These are phyloP conservation scores for Stenurella melanura DNA, from an alignment of 2,888 invertebrate species.

Conservation along the genomic window DNA sequence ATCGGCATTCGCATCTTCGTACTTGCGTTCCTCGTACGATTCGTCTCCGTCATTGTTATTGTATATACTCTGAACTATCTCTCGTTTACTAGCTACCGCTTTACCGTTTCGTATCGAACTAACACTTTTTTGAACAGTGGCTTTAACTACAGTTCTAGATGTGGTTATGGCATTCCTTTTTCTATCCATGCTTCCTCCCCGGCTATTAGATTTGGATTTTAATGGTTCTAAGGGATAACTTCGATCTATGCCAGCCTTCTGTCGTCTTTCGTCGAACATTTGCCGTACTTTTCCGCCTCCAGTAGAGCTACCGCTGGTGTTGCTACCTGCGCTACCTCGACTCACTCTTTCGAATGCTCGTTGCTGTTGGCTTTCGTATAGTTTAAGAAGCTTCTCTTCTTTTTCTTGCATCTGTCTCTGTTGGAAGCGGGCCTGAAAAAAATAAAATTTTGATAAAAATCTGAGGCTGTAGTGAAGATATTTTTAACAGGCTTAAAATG, in stretches of 20 bases:
- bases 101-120: slow-evolving; percentile 71
- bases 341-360: slow-evolving; percentile 78
- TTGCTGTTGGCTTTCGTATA: slow-evolving; percentile 82
- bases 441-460: neutral
- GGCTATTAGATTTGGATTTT: slow-evolving; percentile 69
- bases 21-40: slow-evolving; percentile 66
- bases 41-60: slow-evolving; percentile 69
- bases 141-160: slow-evolving; percentile 68
- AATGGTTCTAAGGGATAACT: slow-evolving; percentile 89
- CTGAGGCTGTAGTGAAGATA: too few species aligned
- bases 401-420: slow-evolving; percentile 88
- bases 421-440: slow-evolving; percentile 85
- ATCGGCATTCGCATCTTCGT: slow-evolving; percentile 58
- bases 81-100: slow-evolving; percentile 69
- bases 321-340: slow-evolving; percentile 74
- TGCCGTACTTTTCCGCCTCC: slow-evolving; percentile 79
- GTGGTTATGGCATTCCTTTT: slow-evolving; percentile 61
- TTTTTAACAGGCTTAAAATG: too few species aligned
- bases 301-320: slow-evolving; percentile 65
- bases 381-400: slow-evolving; percentile 84
- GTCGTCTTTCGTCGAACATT: slow-evolving; percentile 89
- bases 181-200: slow-evolving; percentile 68
- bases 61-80: slow-evolving; percentile 68
- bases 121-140: slow-evolving; percentile 69
- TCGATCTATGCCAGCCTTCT: slow-evolving; percentile 85